Evolutionary conservation across 2,113 vertebrate genomes (phyloP).

Genomic region (Notarius quadriscutis): DNA sequence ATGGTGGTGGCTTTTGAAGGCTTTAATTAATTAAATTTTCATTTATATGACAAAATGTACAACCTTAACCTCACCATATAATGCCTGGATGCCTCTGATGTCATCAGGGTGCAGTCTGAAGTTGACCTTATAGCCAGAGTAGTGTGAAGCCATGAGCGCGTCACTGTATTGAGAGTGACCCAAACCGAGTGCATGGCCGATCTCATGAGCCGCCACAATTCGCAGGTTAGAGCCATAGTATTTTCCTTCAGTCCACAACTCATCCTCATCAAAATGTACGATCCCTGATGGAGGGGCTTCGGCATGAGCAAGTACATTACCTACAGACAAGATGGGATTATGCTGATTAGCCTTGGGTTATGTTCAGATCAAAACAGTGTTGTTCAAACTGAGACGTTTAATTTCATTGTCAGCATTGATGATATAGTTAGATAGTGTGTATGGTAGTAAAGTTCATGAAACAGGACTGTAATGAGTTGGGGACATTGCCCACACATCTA

Average conservation of each 20-base stretch:
- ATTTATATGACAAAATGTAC: background rate
- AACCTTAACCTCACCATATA: conserved; percentile 77
- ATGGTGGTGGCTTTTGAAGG: no score
- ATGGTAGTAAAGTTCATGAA: background rate
- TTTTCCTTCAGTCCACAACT: conserved; percentile 82
- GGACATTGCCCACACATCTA: background rate
- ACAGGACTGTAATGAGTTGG: background rate
- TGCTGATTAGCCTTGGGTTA: background rate
- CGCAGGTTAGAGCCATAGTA: conserved; percentile 81
- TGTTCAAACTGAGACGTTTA: background rate
- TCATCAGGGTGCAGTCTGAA: conserved; percentile 84
- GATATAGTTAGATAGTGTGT: background rate
- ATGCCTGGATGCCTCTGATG: conserved; percentile 79
- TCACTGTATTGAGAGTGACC: conserved; percentile 79
- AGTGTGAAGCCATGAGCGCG: conserved; percentile 84
- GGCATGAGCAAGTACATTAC: conserved; percentile 83
- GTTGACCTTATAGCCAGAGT: conserved; percentile 76
- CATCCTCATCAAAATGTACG: conserved; percentile 86
- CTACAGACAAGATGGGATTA: conserved; percentile 58
- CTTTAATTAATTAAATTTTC: background rate
- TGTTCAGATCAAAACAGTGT: background rate
- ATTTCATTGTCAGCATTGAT: background rate
- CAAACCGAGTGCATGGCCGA: conserved; percentile 86
- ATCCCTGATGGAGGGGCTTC: conserved; percentile 82
- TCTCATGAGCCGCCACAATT: conserved; percentile 87